Conservation (phyloP, 2,888 invertebrate species). For the Schizaphis graminum region DNA sequence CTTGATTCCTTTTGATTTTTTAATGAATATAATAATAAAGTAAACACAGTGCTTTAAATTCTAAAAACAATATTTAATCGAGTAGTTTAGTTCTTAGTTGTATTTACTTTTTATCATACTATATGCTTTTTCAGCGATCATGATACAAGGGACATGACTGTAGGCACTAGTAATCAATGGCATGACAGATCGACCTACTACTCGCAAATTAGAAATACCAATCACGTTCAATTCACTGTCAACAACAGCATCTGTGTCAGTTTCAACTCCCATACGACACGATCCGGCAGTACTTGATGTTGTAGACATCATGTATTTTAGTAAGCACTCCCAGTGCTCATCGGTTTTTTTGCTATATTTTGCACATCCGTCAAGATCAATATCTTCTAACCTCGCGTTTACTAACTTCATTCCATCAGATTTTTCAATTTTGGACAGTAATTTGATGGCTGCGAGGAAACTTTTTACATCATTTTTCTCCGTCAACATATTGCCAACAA, state of each 20-base stretch:
- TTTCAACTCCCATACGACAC: slow-evolving; percentile 67
- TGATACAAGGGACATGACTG: slow-evolving; percentile 45
- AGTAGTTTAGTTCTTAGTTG: neutral
- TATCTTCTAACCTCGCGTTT: slow-evolving; percentile 29
- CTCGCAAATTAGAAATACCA: slow-evolving; percentile 63
- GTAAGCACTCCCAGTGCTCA: slow-evolving; percentile 67
- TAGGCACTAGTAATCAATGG: slow-evolving; percentile 66
- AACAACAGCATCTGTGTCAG: slow-evolving; percentile 67
- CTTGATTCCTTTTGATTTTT: neutral
- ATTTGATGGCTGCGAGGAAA: slow-evolving; percentile 62
- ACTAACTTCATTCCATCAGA: slow-evolving; percentile 47
- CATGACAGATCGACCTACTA: slow-evolving; percentile 50
- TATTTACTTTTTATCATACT: slow-evolving; percentile 53
- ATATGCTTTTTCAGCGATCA: slow-evolving; percentile 56
- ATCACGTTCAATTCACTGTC: slow-evolving; percentile 66
- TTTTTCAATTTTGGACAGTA: slow-evolving; percentile 35
- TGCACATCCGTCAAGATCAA: slow-evolving; percentile 59
- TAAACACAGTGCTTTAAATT: slow-evolving; percentile 14
- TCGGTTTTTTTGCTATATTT: slow-evolving; percentile 1
- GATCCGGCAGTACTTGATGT: slow-evolving; percentile 68
- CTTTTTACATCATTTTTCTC: slow-evolving; percentile 65
- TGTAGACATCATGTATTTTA: slow-evolving; percentile 67
- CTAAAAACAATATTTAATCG: slow-evolving; percentile 5
- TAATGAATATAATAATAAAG: neutral
- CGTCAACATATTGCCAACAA: slow-evolving; percentile 66